Base-by-base conservation (phyloP, 1,140 invertebrate genomes). In the Colletes latitarsis region DNA sequence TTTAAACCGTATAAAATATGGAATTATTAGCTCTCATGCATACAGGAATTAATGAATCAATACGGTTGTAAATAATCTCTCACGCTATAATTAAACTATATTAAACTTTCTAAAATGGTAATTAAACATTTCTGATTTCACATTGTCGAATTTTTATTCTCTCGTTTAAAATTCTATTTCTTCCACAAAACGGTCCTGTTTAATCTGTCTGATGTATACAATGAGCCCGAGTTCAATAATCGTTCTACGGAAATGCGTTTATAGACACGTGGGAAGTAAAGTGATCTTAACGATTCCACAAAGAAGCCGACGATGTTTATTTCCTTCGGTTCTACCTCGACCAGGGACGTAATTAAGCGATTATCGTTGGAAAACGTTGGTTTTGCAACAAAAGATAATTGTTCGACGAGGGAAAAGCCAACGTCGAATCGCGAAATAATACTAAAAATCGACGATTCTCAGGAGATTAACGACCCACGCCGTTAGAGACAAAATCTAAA, bases 281-380 rank as follows among this genome's bases (percentile, higher is more conserved):
- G 9, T n/a, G 30, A 46, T 76, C 73, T 9, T 15, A 19, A 68
- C 14, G 5, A 19, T 19, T 39, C 10, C 53, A 4, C 43, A 19
- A 8, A 19, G n/a, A 15, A 19, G 3, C 5, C 4, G 12, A 4
- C 21, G n/a, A 30, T 19, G 17, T 6, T 39, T 3, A n/a, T 12
- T 39, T 9, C 49, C 6, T 53, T 67, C 12, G 49, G 52, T 66
- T 21, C 57, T 5, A 2, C 17, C 10, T 52, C 58, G 30, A 9
- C 6, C 6, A 8, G 53, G 57, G 70, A 58, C n/a, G 41, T 55
- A 76, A 76, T 71, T 64, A 82, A 76, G 6, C 62, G 15, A 55
- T 57, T 43, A 62, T 10, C 55, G 63, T 17, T 43, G n/a, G 15
- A n/a, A 15, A 55, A 14, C 41, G 30, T 17, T 49, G 57, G 6